These are phyloP conservation scores for Maniola hyperantus DNA, from an alignment of 2,888 invertebrate species.

Conservation along the genomic window DNA sequence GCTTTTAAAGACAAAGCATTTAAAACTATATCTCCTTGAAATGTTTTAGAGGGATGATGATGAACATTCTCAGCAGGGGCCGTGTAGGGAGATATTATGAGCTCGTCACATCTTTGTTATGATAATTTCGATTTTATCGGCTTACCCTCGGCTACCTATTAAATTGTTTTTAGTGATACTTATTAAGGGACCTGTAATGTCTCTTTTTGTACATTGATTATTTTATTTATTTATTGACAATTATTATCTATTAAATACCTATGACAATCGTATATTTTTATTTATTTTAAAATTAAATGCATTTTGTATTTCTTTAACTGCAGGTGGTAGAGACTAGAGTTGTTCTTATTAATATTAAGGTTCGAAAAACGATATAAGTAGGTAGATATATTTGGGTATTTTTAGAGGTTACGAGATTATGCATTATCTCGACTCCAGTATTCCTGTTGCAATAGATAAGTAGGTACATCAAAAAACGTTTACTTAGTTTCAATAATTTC, in stretches of 20 bases:
- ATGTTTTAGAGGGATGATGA: neutral
- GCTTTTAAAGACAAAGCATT: neutral
- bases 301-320: neutral
- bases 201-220: conserved; percentile 16
- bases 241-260: neutral
- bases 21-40: conserved; percentile 1
- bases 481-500: neutral
- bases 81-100: conserved; percentile 44
- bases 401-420: neutral
- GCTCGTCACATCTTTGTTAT: conserved; percentile 55
- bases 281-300: neutral
- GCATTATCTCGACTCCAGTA: neutral
- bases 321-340: neutral
- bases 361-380: no score
- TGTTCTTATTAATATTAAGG: neutral
- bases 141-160: conserved; percentile 35
- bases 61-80: conserved; percentile 46
- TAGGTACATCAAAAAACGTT: neutral
- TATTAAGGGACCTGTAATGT: conserved; percentile 22
- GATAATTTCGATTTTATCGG: conserved; percentile 44
- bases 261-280: neutral
- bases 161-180: conserved; percentile 29
- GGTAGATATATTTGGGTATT: neutral
- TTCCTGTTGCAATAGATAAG: neutral
- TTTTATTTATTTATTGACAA: conserved; percentile 3